Conservation (phyloP, 2,113 vertebrate species). For the Tetrax tetrax region DNA sequence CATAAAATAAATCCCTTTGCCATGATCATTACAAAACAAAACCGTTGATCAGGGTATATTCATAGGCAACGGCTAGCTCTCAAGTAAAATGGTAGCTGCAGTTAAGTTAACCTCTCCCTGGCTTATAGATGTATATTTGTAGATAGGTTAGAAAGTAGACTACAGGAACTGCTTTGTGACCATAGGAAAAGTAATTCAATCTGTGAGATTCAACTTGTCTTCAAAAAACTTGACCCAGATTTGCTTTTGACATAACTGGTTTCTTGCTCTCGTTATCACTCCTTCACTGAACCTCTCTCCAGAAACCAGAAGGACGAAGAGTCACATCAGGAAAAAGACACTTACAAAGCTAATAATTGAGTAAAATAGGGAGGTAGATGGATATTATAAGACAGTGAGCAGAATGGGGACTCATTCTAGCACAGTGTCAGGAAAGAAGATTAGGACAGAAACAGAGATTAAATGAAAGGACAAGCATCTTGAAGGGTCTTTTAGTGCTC, state of each 20-base stretch:
- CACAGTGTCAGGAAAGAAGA: not conserved
- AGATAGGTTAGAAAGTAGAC: not conserved
- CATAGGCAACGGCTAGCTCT: not conserved
- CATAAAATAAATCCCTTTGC: not conserved
- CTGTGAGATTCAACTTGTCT: not conserved
- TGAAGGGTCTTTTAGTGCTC: not conserved
- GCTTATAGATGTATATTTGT: not conserved
- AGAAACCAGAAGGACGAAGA: not conserved
- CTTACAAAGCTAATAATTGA: not conserved
- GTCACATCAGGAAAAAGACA: not conserved
- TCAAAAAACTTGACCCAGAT: not conserved
- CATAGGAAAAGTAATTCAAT: not conserved
- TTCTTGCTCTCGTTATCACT: not conserved
- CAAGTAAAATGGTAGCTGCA: not conserved
- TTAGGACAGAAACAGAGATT: not conserved
- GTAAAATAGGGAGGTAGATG: not conserved
- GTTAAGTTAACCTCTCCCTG: not conserved
- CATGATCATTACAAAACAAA: not conserved
- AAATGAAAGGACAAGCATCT: not conserved
- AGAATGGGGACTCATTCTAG: not conserved
- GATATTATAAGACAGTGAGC: not conserved
- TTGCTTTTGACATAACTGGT: not conserved
- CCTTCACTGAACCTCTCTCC: not conserved
- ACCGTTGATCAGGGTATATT: not conserved
- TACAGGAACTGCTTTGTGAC: not conserved